phyloP scores from a whole-genome alignment of 2,113 vertebrate species.

The Plectropomus leopardus region DNA sequence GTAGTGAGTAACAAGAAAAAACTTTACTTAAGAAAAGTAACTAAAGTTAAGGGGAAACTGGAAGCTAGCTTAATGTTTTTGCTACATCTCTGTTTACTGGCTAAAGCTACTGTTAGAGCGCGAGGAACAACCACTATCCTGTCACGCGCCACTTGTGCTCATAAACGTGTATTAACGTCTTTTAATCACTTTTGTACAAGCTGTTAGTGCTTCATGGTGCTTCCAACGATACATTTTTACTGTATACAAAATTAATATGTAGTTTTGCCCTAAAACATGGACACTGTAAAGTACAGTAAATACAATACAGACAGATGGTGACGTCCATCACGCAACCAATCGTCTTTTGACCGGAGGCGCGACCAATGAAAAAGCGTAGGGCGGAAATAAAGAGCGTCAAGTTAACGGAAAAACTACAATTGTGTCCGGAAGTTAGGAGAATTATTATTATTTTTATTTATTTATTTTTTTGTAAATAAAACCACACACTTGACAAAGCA shows the following conservation, averaged over 20 bases:
- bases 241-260: neutral
- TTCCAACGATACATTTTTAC: neutral
- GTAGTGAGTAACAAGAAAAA: neutral
- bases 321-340: constrained; percentile 56
- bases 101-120: neutral
- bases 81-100: neutral
- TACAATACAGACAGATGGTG: constrained; percentile 6
- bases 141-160: neutral
- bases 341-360: constrained; percentile 56
- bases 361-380: constrained; percentile 49
- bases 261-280: too few relatives aligned
- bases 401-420: neutral
- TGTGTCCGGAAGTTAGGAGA: neutral
- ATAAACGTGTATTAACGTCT: neutral
- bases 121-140: neutral
- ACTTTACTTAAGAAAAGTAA: neutral
- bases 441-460: neutral
- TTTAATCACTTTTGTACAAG: too few relatives aligned
- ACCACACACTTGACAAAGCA: neutral
- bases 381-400: constrained; percentile 41
- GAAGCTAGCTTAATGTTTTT: neutral
- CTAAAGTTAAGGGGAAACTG: accelerated
- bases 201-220: too few relatives aligned
- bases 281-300: neutral
- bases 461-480: too few relatives aligned